Evolutionary conservation across 2,797 vertebrate species (phyloP).

Genomic region (Lepus oiostolus): DNA sequence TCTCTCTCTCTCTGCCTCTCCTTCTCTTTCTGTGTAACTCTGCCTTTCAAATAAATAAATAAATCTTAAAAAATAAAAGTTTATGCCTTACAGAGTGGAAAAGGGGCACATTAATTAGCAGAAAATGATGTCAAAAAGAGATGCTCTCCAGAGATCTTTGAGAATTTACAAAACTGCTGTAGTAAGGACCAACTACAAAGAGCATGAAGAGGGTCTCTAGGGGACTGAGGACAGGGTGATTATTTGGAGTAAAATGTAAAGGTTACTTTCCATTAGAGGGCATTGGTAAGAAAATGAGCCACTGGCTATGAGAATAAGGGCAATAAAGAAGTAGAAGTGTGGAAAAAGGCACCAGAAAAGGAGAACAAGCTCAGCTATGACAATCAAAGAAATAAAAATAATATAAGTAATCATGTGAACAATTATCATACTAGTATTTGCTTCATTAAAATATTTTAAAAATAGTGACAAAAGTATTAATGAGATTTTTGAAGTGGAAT

Average conservation of each 20-base stretch:
- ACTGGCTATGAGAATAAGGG: neutral
- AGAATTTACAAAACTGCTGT: neutral
- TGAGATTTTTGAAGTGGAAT: conserved; percentile 37
- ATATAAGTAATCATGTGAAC: neutral
- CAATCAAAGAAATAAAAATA: neutral
- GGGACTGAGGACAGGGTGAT: neutral
- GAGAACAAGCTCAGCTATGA: conserved; percentile 38
- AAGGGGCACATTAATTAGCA: neutral
- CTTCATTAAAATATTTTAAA: conserved; percentile 51
- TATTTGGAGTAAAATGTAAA: conserved; percentile 46
- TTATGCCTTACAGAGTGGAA: neutral
- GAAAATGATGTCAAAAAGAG: neutral
- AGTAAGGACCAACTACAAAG: neutral
- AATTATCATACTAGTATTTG: conserved; percentile 23
- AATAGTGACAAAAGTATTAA: conserved; percentile 6
- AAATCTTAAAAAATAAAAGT: too few species aligned
- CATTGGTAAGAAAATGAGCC: conserved; percentile 39
- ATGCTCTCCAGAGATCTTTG: neutral
- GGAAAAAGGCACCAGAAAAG: neutral
- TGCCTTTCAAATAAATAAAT: too few species aligned
- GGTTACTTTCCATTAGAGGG: neutral
- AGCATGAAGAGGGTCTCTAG: neutral
- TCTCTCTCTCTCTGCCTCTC: too few species aligned
- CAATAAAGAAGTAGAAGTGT: neutral
- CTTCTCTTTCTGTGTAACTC: too few species aligned